Conservation (phyloP, 2,797 vertebrate species). For the Chrosomus eos region DNA sequence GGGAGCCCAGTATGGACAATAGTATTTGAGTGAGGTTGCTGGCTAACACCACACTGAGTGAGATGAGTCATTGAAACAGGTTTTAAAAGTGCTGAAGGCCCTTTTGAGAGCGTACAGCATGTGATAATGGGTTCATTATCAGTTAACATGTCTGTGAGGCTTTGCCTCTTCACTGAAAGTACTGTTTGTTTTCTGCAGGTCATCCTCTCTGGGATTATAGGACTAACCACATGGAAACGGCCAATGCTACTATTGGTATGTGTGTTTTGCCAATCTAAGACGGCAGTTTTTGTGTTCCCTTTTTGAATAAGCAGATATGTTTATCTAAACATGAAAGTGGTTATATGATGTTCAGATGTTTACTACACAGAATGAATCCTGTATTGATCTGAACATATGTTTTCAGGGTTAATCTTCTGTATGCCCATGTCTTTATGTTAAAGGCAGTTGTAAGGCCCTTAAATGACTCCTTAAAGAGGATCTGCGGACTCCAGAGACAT, state of each 20-base stretch:
- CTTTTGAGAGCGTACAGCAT: slow-evolving; percentile 1
- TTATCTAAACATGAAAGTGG: neutral
- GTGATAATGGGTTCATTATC: neutral
- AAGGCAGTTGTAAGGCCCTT: slow-evolving; percentile 1
- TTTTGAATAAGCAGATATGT: neutral
- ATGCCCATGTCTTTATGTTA: neutral
- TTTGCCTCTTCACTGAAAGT: slow-evolving; percentile 32
- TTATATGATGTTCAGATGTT: neutral
- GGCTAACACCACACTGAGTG: neutral
- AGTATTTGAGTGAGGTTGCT: neutral
- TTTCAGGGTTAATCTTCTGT: neutral
- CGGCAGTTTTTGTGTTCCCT: too few species aligned
- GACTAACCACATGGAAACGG: slow-evolving; percentile 85
- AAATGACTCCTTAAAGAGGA: slow-evolving; percentile 12
- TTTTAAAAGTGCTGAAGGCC: slow-evolving; percentile 4
- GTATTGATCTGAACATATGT: slow-evolving; percentile 7
- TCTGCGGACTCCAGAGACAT: neutral
- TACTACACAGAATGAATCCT: neutral
- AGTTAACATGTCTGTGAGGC: slow-evolving; percentile 33
- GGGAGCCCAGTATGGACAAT: neutral
- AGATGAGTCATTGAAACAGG: slow-evolving; percentile 18
- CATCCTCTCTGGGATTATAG: slow-evolving; percentile 87
- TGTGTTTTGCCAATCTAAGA: neutral
- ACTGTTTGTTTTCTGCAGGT: slow-evolving; percentile 76
- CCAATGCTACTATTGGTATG: slow-evolving; percentile 85